Percentiles rank a stretch among this genome's conserved stretches.
phyloP scores from a whole-genome alignment of 2,113 vertebrate genomes.

The Lasiurus borealis region DNA sequence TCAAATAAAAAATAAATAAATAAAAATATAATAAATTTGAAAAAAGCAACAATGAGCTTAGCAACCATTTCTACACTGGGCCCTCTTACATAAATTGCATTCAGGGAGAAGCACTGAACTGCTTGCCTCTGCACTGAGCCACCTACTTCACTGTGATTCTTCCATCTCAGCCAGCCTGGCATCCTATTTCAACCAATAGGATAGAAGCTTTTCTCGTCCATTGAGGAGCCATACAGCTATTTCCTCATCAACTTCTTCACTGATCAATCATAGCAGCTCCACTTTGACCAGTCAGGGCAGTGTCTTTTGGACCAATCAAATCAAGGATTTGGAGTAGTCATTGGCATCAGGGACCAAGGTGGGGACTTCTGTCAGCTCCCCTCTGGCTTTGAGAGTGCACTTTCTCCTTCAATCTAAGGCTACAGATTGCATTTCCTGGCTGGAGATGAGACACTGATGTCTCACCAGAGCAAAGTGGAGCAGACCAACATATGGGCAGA shows the following conservation, averaged over 20 bases:
- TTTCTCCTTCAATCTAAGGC: background rate
- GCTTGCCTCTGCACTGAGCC: no score
- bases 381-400: background rate
- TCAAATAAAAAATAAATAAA: background rate
- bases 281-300: background rate
- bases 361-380: background rate
- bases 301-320: background rate
- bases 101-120: background rate
- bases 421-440: background rate
- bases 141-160: background rate
- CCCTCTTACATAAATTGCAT: background rate
- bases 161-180: background rate
- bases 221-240: background rate
- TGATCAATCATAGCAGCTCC: background rate
- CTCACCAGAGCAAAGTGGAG: background rate
- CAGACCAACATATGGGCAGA: background rate
- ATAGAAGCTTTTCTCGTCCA: background rate
- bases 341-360: background rate
- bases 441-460: background rate
- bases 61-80: background rate
- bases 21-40: background rate
- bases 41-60: background rate
- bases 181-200: background rate
- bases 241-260: background rate
- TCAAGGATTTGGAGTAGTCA: background rate